These are phyloP conservation scores for Halcyon senegalensis DNA, from an alignment of 2,113 vertebrate genomes.

Conservation along the genomic window DNA sequence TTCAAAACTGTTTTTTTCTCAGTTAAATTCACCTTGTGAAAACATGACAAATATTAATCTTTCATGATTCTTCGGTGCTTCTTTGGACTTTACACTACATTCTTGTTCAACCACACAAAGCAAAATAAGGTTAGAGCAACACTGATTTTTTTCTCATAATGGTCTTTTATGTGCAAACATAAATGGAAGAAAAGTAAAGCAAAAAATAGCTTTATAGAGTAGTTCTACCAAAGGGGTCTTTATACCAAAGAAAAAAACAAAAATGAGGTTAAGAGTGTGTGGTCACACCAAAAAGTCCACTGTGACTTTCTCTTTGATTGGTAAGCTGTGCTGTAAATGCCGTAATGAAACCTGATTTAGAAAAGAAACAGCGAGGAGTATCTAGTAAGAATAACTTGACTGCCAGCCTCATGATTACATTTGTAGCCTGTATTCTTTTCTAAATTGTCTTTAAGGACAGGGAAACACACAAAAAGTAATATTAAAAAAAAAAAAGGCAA, in stretches of 20 bases:
- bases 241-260: background rate
- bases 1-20: background rate
- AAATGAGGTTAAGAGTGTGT: background rate
- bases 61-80: background rate
- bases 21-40: conserved; percentile 9
- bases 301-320: background rate
- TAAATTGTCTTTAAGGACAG: background rate
- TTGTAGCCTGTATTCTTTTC: background rate
- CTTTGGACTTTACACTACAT: background rate
- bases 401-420: background rate
- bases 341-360: background rate
- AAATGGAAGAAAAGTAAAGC: background rate
- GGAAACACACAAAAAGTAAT: background rate
- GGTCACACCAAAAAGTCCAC: background rate
- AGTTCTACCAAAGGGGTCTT: background rate
- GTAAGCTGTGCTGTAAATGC: background rate
- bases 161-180: background rate
- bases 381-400: background rate
- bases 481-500: background rate
- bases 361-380: background rate
- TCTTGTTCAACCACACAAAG: background rate
- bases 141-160: background rate
- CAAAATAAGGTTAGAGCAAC: background rate
- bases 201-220: background rate
- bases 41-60: background rate